A percentile compares a stretch with the other conserved stretches of the same genome.
Evolutionary conservation across 1,140 invertebrate genomes (phyloP).

Genomic region (Anthonomus grandis): DNA sequence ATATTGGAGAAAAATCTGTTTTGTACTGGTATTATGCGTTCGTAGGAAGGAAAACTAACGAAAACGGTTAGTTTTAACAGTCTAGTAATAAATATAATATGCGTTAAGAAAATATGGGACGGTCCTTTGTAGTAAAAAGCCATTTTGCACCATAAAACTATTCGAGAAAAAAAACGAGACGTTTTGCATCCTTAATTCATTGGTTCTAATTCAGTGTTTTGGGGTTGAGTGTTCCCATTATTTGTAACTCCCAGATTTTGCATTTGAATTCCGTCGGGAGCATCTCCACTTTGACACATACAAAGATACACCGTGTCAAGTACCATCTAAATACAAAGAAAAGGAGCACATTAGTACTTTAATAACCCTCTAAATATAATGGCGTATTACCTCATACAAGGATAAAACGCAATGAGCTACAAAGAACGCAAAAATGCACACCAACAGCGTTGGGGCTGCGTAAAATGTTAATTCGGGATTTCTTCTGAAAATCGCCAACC

Average conservation of each 20-base stretch:
- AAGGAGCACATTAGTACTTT: not conserved
- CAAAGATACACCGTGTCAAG: slow-evolving; percentile 93
- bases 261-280: slow-evolving; percentile 43
- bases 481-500: slow-evolving; percentile 70
- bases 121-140: too few relatives aligned
- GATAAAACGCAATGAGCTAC: slow-evolving; percentile 91
- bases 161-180: too few relatives aligned
- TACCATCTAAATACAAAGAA: slow-evolving; percentile 70
- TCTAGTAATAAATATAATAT: too few relatives aligned
- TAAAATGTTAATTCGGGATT: slow-evolving; percentile 73
- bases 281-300: slow-evolving; percentile 79
- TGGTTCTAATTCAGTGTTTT: slow-evolving; percentile 37
- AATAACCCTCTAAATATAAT: not conserved
- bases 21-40: too few relatives aligned
- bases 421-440: slow-evolving; percentile 88
- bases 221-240: slow-evolving; percentile 46
- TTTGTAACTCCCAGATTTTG: slow-evolving; percentile 56
- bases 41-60: too few relatives aligned
- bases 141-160: too few relatives aligned
- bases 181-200: slow-evolving; percentile 29
- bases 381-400: slow-evolving; percentile 77
- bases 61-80: too few relatives aligned
- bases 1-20: too few relatives aligned
- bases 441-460: slow-evolving; percentile 80
- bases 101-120: too few relatives aligned